Evolutionary conservation across 1,140 invertebrate species (phyloP), one percentile per base, ranked within the genome.

Genomic region (Oscheius sp.): DNA sequence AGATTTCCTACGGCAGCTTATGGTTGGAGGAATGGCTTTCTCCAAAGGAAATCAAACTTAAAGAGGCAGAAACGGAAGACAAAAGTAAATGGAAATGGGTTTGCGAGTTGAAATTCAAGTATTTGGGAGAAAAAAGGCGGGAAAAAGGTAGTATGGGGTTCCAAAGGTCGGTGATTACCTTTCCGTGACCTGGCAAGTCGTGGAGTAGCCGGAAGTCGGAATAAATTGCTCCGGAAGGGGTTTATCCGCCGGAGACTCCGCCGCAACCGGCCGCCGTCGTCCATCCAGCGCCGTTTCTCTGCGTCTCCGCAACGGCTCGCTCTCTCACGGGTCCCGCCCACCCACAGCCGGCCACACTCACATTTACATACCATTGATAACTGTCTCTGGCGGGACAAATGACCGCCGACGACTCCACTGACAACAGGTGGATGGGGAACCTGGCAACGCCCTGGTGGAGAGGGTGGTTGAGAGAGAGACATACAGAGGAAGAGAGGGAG

Each of bases 231-330:
- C 59, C 72, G 63, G 49, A 81, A 81, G 0, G 81, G 78, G 59
- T 83, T 81, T 28, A 81, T 81, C 68, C 83, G 81, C 13, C 81
- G 77, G 15, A 81, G 77, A 20, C 81, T 83, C 31, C 79, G 79
- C 31, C 79, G 45, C 7, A 81, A 34, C 28, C 68, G 70, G 23
- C 73, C 78, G 26, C 46, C 34, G 26, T 63, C 61, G 61, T 32
- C 61, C 61, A 63, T 63, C 15, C 15, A 15, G 15, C 7, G n/a
- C 7, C 38, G 7, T 42, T n/a, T 42, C 7, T 23, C 49, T 55
- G 49, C 7, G 7, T 4, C 49, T 20, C 49, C 4, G 49, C 49
- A 26, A n/a, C n/a, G n/a, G n/a, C n/a, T n/a, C n/a, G n/a, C n/a
- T n/a, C n/a, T n/a, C n/a, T n/a, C n/a, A n/a, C 49, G 7, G 23